Percentiles rank a stretch among this genome's conserved stretches.
Conservation (phyloP, 2,888 invertebrate species). For the Protophormia terraenovae region DNA sequence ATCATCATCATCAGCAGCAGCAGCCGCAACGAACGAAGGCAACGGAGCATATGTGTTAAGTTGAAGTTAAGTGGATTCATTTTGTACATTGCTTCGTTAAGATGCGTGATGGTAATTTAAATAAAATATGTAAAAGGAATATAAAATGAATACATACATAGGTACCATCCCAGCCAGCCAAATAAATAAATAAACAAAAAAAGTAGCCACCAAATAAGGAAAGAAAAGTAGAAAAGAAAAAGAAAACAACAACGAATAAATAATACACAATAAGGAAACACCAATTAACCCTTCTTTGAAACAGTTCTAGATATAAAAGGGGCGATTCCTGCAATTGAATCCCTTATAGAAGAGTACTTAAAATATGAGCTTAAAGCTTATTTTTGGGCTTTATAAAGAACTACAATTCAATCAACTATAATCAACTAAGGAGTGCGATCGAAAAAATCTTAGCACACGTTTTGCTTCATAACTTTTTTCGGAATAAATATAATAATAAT, state of each 20-base stretch:
- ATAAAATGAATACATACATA: conserved; percentile 53
- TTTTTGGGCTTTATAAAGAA: no score
- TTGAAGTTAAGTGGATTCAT: conserved; percentile 77
- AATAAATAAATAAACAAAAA: neutral
- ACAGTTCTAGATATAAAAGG: neutral
- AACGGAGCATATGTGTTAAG: conserved; percentile 73
- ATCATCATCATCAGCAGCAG: neutral
- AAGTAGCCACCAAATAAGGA: conserved; percentile 60
- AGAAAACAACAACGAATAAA: neutral
- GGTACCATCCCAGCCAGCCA: conserved; percentile 23
- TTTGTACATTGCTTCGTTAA: conserved; percentile 70
- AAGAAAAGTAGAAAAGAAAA: conserved; percentile 45
- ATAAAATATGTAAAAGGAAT: conserved; percentile 72
- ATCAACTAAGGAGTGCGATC: no score
- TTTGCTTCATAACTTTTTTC: no score
- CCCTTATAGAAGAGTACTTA: no score
- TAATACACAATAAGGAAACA: conserved; percentile 33
- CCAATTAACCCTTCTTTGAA: conserved; percentile 39
- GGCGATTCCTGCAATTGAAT: neutral
- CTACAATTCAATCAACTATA: no score
- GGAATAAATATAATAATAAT: no score
- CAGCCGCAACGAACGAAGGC: conserved; percentile 40
- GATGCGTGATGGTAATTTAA: conserved; percentile 77
- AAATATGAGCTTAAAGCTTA: no score
- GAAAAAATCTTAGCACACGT: no score